Percentiles rank a stretch among this genome's conserved stretches.
Conservation (phyloP, 2,888 invertebrate species). For the Lasioglossum vierecki region DNA sequence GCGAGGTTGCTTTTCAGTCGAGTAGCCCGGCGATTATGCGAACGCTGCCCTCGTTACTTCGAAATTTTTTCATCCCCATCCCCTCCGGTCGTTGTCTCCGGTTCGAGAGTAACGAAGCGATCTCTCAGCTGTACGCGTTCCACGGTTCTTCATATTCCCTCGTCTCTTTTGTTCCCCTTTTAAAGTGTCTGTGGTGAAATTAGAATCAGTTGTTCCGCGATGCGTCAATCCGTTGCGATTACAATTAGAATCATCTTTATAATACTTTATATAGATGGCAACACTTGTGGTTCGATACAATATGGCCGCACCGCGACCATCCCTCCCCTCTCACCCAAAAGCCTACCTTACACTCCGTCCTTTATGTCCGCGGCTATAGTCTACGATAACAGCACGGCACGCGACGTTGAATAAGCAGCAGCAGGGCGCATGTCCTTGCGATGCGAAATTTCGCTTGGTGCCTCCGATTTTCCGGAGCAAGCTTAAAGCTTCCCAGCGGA, state of each 20-base stretch:
- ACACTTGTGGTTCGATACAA: no score
- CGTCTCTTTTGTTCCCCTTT: neutral
- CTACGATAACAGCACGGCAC: no score
- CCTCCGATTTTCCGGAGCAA: slow-evolving; percentile 46
- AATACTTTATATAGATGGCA: no score
- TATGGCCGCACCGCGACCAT: no score
- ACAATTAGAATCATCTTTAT: no score
- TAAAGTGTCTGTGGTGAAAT: neutral
- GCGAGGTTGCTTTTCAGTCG: slow-evolving; percentile 62
- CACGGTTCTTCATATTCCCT: neutral
- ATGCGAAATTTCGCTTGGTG: slow-evolving; percentile 31
- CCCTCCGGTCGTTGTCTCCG: slow-evolving; percentile 30
- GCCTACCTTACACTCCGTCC: no score
- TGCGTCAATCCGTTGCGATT: neutral
- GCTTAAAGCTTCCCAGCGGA: slow-evolving; percentile 19
- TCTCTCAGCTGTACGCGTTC: slow-evolving; percentile 50
- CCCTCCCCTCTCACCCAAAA: no score
- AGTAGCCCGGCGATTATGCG: slow-evolving; percentile 60
- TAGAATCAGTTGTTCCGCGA: neutral
- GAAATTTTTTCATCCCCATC: slow-evolving; percentile 50
- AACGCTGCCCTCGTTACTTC: slow-evolving; percentile 59
- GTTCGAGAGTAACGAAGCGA: slow-evolving; percentile 58
- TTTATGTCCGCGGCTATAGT: no score
- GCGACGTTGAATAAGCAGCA: slow-evolving; percentile 31
- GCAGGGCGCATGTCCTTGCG: neutral